Conservation (phyloP, 1,140 invertebrate genomes). For the Drosophila sp. region DNA sequence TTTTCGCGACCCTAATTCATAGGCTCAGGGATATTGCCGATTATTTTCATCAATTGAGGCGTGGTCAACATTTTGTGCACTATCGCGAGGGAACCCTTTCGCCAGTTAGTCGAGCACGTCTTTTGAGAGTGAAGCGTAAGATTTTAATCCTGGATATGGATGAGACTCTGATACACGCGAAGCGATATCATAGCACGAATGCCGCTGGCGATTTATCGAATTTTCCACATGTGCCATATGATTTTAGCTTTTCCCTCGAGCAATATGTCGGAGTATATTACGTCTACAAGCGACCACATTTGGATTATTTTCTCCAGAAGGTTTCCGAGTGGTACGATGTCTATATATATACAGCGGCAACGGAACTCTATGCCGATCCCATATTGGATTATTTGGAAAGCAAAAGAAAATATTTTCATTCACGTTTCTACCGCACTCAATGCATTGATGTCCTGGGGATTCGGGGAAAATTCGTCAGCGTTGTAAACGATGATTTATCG, state of each 20-base stretch:
- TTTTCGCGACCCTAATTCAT: neutral
- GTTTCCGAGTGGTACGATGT: neutral
- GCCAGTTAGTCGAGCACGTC: neutral
- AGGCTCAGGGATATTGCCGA: neutral
- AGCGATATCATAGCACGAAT: neutral
- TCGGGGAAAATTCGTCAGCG: neutral
- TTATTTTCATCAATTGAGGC: neutral
- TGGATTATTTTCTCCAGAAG: slow-evolving; percentile 2
- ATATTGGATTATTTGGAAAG: neutral
- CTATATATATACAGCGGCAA: neutral
- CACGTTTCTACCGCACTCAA: neutral
- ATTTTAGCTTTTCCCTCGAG: neutral
- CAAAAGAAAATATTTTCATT: neutral
- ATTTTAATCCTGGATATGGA: slow-evolving; percentile 7
- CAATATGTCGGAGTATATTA: neutral
- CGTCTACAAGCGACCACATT: neutral
- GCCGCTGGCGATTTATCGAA: no score
- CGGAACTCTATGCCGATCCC: neutral
- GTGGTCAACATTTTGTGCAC: neutral
- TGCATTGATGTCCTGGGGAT: neutral
- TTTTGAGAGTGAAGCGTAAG: neutral
- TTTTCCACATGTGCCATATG: neutral
- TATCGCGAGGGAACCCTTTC: neutral
- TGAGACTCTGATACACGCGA: neutral
- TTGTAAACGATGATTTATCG: neutral